phyloP scores from a whole-genome alignment of 2,797 vertebrate species.

The Graptemys geographica region DNA sequence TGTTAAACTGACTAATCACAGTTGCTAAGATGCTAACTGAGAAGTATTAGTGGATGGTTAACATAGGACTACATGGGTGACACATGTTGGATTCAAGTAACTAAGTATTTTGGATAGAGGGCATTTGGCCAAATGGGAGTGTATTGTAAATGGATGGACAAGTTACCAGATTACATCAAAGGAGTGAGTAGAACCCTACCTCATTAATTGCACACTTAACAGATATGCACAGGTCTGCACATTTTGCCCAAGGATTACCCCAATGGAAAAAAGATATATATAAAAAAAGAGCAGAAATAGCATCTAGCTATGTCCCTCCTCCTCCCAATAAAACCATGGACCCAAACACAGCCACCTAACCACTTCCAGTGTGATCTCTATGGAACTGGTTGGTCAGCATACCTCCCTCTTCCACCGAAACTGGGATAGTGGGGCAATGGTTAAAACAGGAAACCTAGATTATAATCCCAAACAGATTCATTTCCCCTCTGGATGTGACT shows the following conservation, averaged over 20 bases:
- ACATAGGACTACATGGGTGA: no score
- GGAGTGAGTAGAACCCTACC: conserved; percentile 40
- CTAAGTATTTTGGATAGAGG: no score
- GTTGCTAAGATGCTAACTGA: no score
- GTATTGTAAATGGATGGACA: not conserved
- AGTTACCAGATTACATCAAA: conserved; percentile 59
- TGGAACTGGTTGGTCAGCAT: not conserved
- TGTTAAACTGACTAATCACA: no score
- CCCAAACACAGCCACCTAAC: not conserved
- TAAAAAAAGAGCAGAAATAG: not conserved
- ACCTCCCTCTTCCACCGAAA: not conserved
- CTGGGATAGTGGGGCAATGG: not conserved
- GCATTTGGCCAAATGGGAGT: no score
- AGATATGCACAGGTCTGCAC: conserved; percentile 19
- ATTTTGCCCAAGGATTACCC: conserved; percentile 5
- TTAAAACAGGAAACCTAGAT: not conserved
- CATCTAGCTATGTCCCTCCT: not conserved
- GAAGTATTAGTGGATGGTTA: no score
- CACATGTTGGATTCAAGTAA: no score
- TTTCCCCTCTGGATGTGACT: not conserved
- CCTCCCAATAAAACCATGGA: not conserved
- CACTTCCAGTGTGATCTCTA: not conserved
- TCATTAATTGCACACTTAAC: conserved; percentile 47
- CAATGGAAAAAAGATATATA: not conserved
- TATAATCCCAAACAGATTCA: not conserved